Base-by-base conservation (phyloP, 2,113 vertebrate genomes). In the Podilymbus podiceps region DNA sequence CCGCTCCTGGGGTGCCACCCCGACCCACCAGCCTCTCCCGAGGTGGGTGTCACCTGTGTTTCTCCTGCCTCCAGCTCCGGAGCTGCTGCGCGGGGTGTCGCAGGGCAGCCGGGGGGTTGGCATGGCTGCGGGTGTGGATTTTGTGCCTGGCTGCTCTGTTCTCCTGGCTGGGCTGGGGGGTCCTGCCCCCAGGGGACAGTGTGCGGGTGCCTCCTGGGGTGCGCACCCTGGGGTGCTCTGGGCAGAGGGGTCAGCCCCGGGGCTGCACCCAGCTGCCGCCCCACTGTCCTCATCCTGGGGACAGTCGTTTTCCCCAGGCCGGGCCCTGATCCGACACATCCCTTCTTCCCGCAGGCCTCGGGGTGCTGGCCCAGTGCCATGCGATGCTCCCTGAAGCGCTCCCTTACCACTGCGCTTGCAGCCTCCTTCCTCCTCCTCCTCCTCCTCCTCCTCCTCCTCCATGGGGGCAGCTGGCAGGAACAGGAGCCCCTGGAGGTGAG, bases 311-410 rank as follows among this genome's bases (percentile, higher is more conserved):
- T 56, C 14, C 42, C 42, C 1, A 1, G 49, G 52, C 44, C 40
- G 31, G 38, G 44, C 38, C 30, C 56, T 31, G 44, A 27, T 58
- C 80, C 28, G 7, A 40, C 1, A 3, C 21, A 9, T 33, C 38
- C n/a, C 33, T 69, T 81, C 47, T 63, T 81, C 69, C 67, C 5
- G 0, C 81, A 95, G 95, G 84, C 22, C 67, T 40, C 55, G 8
- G 64, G 8, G 24, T 52, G 60, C 40, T 3, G 0, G 30, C 75
- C 56, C 8, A 1, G 15, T 38, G 87, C 87, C 27, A 96, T 97
- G 97, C 66, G 97, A 63, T 97, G 92, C 80, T 97, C 84, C 44
- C 68, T 33, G 53, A 96, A 73, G 31, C 95, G 96, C 38, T 88
- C 15, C 44, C 52, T 97, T 66, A 30, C 1, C 0, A 50, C 81